A percentile compares a stretch with the other conserved stretches of the same genome.
Evolutionary conservation across 30 jellyfish, hydroid and myxozoan genomes (phyloP).

Genomic region (Pseudorhiza aurosa): DNA sequence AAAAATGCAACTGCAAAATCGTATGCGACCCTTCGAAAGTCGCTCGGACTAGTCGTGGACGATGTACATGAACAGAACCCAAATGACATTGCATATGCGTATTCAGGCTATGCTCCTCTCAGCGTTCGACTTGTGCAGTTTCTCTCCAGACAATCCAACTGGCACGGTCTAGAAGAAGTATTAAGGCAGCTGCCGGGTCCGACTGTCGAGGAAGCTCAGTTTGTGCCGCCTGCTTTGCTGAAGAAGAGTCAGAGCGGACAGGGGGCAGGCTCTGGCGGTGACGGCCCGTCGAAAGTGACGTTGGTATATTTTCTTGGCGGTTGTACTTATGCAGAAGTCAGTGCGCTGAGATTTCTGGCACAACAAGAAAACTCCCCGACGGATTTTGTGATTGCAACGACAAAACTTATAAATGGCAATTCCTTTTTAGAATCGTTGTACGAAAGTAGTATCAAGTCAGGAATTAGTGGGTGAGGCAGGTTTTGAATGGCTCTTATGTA

Average conservation of each 20-base stretch:
- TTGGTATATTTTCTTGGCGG: conserved; percentile 98
- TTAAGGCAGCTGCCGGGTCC: conserved; percentile 93
- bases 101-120: conserved; percentile 98
- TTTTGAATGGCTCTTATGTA: too few relatives aligned
- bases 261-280: conserved; percentile 51
- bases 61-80: conserved; percentile 97
- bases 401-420: conserved; percentile 88
- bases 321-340: conserved; percentile 92
- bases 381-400: conserved; percentile 89
- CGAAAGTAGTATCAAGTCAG: conserved; percentile 59
- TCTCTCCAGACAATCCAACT: conserved; percentile 85
- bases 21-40: conserved; percentile 80
- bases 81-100: conserved; percentile 93
- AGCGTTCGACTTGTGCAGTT: conserved; percentile 94
- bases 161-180: conserved; percentile 96
- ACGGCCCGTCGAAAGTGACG: conserved; percentile 88
- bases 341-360: conserved; percentile 93
- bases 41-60: conserved; percentile 87
- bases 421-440: conserved; percentile 67
- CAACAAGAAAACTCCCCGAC: conserved; percentile 96
- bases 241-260: conserved; percentile 79
- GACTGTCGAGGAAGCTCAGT: conserved; percentile 86
- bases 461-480: too few relatives aligned
- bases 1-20: conserved; percentile 72
- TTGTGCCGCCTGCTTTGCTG: conserved; percentile 89